Base-by-base conservation (phyloP, 2,113 vertebrate species). In the Telmatochromis brachygnathus region DNA sequence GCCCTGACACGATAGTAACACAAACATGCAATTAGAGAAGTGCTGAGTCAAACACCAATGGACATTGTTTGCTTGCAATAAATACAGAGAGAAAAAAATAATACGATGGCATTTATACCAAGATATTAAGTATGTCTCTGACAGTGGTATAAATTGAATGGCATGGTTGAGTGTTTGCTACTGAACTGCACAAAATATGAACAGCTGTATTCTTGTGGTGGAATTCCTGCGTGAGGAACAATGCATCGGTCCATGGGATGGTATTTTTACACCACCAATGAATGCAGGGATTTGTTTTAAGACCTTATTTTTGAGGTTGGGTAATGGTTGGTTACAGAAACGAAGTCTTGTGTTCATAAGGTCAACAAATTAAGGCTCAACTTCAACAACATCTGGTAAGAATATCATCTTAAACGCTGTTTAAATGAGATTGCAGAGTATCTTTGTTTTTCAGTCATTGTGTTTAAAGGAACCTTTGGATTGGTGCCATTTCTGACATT, bases 21-120 rank as follows among this genome's bases (percentile, higher is more conserved):
- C 88, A 94, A 96, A 95, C 95, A 93, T 94, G 87, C 65, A 93
- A 96, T 96, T 95, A 94, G 23, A 89, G 85, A 79, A 73, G 68
- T 90, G 94, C 94, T 94, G 96, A 95, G 73, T 95, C 91, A 91
- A 89, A 88, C 70, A 28, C 81, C 14, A 19, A 17, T 54, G 82
- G 88, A 86, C 54, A 94, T 93, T 94, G 88, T 94, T 94, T 85
- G 82, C 88, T 89, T 84, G 77, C 47, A 77, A 51, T 77, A 92
- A 92, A 35, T 86, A 80, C 75, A 58, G 47, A 84, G 55, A 26
- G 7, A 49, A 53, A 83, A 80, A 87, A 83, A 58, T 23, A 9
- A 15, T 56, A 55, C 14, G 70, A 65, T 68, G 81, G 49, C 83
- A 49, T 42, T 79, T 53, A 85, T 9, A 11, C 51, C 84, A 85